A percentile compares a stretch with the other conserved stretches of the same genome.
Evolutionary conservation across 1,140 invertebrate genomes (phyloP).

Genomic region (Cyphomyrmex costatus): DNA sequence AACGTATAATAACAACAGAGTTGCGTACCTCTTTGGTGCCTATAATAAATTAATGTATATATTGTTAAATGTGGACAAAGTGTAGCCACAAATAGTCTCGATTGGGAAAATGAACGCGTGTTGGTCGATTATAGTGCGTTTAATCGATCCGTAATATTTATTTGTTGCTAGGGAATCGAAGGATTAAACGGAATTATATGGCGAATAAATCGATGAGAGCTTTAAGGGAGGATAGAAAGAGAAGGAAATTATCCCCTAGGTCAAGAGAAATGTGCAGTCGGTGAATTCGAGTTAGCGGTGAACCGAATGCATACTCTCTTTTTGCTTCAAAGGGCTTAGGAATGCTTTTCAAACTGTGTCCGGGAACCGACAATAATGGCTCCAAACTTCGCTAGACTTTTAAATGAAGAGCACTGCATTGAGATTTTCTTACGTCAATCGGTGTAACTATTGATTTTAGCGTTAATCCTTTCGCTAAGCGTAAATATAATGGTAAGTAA

Average conservation of each 20-base stretch:
- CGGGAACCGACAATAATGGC: conserved; percentile 12
- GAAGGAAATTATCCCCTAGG: not conserved
- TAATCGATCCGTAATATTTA: conserved; percentile 68
- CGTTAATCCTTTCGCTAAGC: conserved; percentile 1
- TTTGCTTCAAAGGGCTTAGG: conserved; percentile 45
- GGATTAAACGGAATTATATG: conserved; percentile 67
- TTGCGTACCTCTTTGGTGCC: not conserved
- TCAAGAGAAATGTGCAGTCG: conserved; percentile 24
- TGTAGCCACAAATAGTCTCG: not conserved
- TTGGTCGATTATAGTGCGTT: conserved; percentile 29
- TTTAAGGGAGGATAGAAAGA: not conserved
- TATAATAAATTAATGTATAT: conserved; percentile 20
- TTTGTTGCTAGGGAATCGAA: conserved; percentile 40
- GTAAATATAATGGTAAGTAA: conserved; percentile 6
- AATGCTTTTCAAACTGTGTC: conserved; percentile 50
- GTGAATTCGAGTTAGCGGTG: conserved; percentile 51
- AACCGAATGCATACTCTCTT: conserved; percentile 48
- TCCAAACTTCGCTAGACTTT: conserved; percentile 19
- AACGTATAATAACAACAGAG: not conserved
- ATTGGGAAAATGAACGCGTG: not conserved
- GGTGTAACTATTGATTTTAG: not conserved
- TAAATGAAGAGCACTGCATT: conserved; percentile 3
- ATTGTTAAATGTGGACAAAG: conserved; percentile 20
- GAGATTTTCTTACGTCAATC: conserved; percentile 24
- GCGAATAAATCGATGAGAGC: conserved; percentile 61